Evolutionary conservation across 2,113 vertebrate species (phyloP), one percentile per base, ranked within the genome.

Genomic region (Terrapene triunguis): DNA sequence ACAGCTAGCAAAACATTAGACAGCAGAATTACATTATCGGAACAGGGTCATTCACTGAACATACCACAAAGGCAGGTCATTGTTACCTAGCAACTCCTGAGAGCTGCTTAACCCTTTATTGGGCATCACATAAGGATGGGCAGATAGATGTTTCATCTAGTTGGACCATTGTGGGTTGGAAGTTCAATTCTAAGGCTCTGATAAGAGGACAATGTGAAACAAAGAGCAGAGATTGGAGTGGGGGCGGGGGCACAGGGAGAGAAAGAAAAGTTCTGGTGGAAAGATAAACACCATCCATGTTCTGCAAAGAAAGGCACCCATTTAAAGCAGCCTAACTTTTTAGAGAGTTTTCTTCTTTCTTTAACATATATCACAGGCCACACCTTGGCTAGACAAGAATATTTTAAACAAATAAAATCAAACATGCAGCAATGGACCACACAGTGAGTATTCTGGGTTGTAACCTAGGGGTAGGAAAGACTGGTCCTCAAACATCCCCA

Each of bases 361-460:
- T 65, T n/a, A 85, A 50, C 24, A 44, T 81, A 25, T 48, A 8
- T 76, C 81, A 48, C 25, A 74, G 53, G 82, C 85, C 74, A 51
- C 59, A 90, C 14, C 91, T 80, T 90, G 90, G n/a, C 59, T 80
- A 84, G 84, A 74, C 87, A 90, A 94, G 24, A 9, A n/a, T 9
- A 55, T 91, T 85, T 84, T 44, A 55, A 84, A 21, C n/a, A 90
- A 92, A 96, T 90, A 89, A 32, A 54, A 84, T 96, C 96, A 94
- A 94, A 87, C 22, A 12, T 80, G 25, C 53, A 48, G 17, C 17
- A 8, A 82, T 59, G 19, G 44, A 76, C 22, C 53, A 38, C n/a
- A n/a, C 35, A 2, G 8, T 21, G 35, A 69, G 17, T 21, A 38
- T 38, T 38, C n/a, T 21, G 19, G 19, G n/a, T 22, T 22, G n/a